phyloP scores from a whole-genome alignment of 2,797 vertebrate genomes.

The Acomys russatus region DNA sequence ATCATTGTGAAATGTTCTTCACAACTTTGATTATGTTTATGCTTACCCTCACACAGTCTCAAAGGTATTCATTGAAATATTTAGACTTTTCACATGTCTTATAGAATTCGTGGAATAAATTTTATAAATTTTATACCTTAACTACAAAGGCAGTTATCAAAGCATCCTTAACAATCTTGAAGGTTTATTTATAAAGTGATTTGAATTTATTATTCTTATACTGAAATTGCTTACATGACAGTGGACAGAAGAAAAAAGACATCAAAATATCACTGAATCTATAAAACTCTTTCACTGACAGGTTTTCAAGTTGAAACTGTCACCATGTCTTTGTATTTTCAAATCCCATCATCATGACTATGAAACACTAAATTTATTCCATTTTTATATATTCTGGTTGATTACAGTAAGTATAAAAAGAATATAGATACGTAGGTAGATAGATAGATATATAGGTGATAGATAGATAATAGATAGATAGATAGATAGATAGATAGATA shows the following conservation, averaged over 20 bases:
- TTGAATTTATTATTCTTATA: not conserved
- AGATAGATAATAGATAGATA: not conserved
- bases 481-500: not conserved
- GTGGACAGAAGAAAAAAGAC: not conserved
- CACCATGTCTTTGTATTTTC: not conserved
- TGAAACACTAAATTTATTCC: not conserved
- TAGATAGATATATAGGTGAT: not conserved
- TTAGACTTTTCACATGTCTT: not conserved
- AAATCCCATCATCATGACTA: not conserved
- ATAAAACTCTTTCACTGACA: not conserved
- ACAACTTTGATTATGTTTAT: conserved; percentile 1
- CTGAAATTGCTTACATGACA: not conserved
- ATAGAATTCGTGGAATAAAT: conserved; percentile 28
- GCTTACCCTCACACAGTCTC: not conserved
- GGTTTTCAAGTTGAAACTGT: not conserved
- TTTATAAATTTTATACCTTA: not conserved
- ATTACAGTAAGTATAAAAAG: not conserved
- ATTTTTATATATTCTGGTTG: not conserved
- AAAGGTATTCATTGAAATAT: not conserved
- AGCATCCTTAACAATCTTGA: not conserved
- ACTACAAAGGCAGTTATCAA: not conserved
- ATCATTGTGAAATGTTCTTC: conserved; percentile 1
- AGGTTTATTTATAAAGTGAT: not conserved
- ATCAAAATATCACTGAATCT: not conserved
- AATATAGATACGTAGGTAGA: not conserved